Base-by-base conservation (phyloP, 2,113 vertebrate species). In the Misgurnus anguillicaudatus region DNA sequence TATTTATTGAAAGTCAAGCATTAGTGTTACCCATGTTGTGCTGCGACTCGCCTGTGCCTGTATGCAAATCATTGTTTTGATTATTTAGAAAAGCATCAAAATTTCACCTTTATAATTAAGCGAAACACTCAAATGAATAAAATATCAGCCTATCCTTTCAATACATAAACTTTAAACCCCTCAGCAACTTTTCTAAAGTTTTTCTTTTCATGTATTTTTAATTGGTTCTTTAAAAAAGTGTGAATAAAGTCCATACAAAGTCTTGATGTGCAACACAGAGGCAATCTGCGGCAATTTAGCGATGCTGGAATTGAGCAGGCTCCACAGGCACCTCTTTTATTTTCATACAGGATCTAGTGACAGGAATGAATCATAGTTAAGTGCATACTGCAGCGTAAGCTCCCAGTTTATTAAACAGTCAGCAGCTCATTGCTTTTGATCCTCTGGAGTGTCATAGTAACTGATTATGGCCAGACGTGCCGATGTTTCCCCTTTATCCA, bases 321-420 rank as follows among this genome's bases (percentile, higher is more conserved):
- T 88, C 87, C 84, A 87, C 80, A 9, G 85, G 89, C 87, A 47
- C 86, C 89, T 90, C 89, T 89, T 92, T 91, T 89, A 90, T 92
- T 92, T 88, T 91, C 87, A 89, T 89, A 87, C 81, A 87, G 69
- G 86, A 90, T 87, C 81, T 84, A 77, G 90, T 85, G 88, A 89
- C 88, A 84, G 89, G 92, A 93, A 92, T 93, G 90, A 92, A 93
- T 94, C 91, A 91, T 88, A 90, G 90, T 93, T 93, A 90, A 88
- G 87, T 79, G 63, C 81, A 82, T 86, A 88, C 87, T 91, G 90
- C 92, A 85, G 89, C 75, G 91, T 90, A 90, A 92, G 90, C 90
- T 86, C 53, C 70, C 79, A 83, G 84, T 92, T 92, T 93, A 90
- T 91, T 91, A 91, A 91, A 88, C 84, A 87, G 89, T 88, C 90